Base-by-base conservation (phyloP, 1,140 invertebrate genomes). In the Alviniconcha marisindica region DNA sequence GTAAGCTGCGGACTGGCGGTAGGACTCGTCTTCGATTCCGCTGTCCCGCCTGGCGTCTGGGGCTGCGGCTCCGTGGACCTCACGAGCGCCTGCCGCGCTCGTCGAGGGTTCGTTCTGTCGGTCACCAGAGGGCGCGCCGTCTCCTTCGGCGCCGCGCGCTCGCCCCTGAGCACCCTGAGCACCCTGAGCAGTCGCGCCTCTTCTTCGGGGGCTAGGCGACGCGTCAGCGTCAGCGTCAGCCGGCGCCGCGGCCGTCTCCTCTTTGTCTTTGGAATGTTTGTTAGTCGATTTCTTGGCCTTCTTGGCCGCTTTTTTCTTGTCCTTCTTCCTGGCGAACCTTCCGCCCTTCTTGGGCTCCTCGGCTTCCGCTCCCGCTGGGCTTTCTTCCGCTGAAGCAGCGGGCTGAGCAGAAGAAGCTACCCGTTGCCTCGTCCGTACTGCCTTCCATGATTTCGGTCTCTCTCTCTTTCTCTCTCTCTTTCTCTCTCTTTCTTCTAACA, bases 301-400 rank as follows among this genome's bases (percentile, higher is more conserved):
- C 28, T 76, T 76, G n/a, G 73, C 44, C 24, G 73, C 73, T 54
- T 76, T 76, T 51, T 76, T 76, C 44, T 76, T 76, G 38, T 76
- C 73, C 36, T 76, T 76, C 28, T 40, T 76, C 24, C 73, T 40
- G 0, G 73, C 48, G 73, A 51, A 48, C 44, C 44, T 28, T 18
- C 73, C 42, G 14, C 73, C 73, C 28, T 76, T 76, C 42, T 76
- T 76, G 31, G 21, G 10, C 24, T 51, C 42, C n/a, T 40, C 71
- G 7, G 40, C 5, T 28, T 54, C 73, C 3, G 42, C 3, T 31
- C 18, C 73, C 10, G 24, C 73, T 15, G 44, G n/a, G 24, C 28
- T 40, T 31, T 76, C 40, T 7, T 48, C 73, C 3, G 42, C 21
- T n/a, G n/a, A n/a, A n/a, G n/a, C n/a, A n/a, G n/a, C n/a, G n/a